phyloP scores from a whole-genome alignment of 2,797 vertebrate species.

The Enteromius afrohamiltoni region DNA sequence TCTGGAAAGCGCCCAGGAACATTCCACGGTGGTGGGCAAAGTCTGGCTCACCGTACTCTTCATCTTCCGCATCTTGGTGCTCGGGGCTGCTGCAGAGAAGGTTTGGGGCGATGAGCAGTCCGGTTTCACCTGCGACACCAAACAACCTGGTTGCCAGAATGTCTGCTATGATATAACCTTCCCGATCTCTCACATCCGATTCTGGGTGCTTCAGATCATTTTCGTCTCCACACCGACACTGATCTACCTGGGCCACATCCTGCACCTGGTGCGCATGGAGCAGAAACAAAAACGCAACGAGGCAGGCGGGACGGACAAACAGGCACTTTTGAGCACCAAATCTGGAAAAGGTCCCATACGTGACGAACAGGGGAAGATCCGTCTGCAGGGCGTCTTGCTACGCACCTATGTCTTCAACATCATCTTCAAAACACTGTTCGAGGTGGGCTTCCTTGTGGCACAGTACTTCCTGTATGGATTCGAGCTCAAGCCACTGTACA shows the following conservation, averaged over 20 bases:
- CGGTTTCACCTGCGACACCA: slow-evolving; percentile 88
- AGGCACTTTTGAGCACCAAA: slow-evolving; percentile 69
- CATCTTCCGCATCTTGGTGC: slow-evolving; percentile 87
- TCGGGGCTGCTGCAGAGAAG: slow-evolving; percentile 84
- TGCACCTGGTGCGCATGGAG: slow-evolving; percentile 86
- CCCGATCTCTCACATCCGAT: slow-evolving; percentile 90
- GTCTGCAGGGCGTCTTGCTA: slow-evolving; percentile 81
- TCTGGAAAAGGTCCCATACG: slow-evolving; percentile 65
- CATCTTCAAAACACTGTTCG: slow-evolving; percentile 87
- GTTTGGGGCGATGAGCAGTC: slow-evolving; percentile 89
- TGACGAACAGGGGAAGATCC: slow-evolving; percentile 77
- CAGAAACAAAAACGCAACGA: slow-evolving; percentile 79
- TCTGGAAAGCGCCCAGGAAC: slow-evolving; percentile 87
- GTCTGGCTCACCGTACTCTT: slow-evolving; percentile 90
- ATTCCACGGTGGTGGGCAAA: slow-evolving; percentile 89
- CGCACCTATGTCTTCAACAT: slow-evolving; percentile 86
- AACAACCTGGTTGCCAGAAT: slow-evolving; percentile 89
- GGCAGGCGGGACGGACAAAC: slow-evolving; percentile 59
- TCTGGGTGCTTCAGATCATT: slow-evolving; percentile 95
- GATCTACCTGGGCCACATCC: slow-evolving; percentile 88
- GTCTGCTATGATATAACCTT: slow-evolving; percentile 91
- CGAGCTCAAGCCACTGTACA: slow-evolving; percentile 87
- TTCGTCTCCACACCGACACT: slow-evolving; percentile 89
- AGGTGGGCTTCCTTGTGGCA: slow-evolving; percentile 87
- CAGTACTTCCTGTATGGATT: slow-evolving; percentile 89